Conservation (phyloP, 2,797 vertebrate genomes). For the Falco concolor region DNA sequence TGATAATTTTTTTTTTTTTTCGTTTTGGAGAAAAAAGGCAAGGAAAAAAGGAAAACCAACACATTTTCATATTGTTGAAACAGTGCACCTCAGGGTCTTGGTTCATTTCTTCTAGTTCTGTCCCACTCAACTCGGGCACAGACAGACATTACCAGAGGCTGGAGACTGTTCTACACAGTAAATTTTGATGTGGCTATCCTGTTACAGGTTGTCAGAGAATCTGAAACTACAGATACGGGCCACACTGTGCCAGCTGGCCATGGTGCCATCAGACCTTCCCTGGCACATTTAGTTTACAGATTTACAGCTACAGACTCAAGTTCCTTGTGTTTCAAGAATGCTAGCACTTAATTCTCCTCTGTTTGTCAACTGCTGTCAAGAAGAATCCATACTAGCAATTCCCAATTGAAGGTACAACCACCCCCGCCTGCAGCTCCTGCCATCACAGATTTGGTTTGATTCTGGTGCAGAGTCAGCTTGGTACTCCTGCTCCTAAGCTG, state of each 20-base stretch:
- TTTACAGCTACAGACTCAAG: background rate
- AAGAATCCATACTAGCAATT: background rate
- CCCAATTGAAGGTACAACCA: background rate
- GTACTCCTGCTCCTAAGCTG: background rate
- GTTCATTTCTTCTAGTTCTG: background rate
- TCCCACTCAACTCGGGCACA: background rate
- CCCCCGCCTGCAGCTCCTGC: accelerated
- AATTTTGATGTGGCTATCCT: background rate
- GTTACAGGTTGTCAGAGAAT: background rate
- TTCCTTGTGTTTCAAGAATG: background rate
- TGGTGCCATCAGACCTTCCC: background rate
- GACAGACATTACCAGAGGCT: background rate
- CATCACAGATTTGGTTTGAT: background rate
- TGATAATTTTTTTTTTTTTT: background rate
- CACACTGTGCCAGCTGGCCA: accelerated
- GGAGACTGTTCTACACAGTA: background rate
- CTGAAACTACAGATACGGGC: background rate
- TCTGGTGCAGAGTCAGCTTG: background rate
- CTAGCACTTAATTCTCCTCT: background rate
- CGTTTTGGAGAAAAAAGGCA: background rate
- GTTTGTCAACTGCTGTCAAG: background rate
- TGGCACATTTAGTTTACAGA: background rate
- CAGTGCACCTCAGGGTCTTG: background rate
- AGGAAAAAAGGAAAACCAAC: accelerated
- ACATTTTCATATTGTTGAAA: background rate